Evolutionary conservation across 2,888 invertebrate genomes (phyloP).

Genomic region (Monopis laevigella): DNA sequence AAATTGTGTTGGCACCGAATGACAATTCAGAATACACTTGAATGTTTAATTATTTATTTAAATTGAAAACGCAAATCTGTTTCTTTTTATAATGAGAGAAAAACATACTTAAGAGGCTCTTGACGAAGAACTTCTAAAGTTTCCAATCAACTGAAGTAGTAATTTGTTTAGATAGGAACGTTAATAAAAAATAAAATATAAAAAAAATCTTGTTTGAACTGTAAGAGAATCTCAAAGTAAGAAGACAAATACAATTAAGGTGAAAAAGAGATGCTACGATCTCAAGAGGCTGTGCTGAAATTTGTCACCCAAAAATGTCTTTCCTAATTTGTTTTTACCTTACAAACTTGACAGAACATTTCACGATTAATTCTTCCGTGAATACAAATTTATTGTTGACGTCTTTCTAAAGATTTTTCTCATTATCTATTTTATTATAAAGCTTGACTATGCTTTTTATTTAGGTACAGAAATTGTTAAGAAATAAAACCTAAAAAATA

Average conservation of each 20-base stretch:
- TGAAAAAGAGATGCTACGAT: not conserved
- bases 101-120: not conserved
- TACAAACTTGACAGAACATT: conserved; percentile 6
- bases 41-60: no score
- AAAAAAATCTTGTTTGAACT: conserved; percentile 7
- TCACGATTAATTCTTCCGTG: conserved; percentile 9
- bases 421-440: no score
- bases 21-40: no score
- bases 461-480: no score
- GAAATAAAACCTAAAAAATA: no score
- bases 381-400: conserved; percentile 7
- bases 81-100: not conserved
- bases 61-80: no score
- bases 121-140: no score
- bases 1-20: no score
- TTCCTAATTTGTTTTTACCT: conserved; percentile 10
- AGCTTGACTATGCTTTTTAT: no score
- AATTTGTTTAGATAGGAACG: not conserved
- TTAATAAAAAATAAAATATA: no score
- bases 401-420: no score
- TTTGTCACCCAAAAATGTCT: conserved; percentile 9
- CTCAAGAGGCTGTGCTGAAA: conserved; percentile 7
- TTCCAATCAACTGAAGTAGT: no score
- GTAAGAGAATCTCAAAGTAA: conserved; percentile 8
- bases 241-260: conserved; percentile 9